These are phyloP conservation scores for Callospermophilus lateralis DNA, from an alignment of 2,113 vertebrate genomes.

Conservation along the genomic window DNA sequence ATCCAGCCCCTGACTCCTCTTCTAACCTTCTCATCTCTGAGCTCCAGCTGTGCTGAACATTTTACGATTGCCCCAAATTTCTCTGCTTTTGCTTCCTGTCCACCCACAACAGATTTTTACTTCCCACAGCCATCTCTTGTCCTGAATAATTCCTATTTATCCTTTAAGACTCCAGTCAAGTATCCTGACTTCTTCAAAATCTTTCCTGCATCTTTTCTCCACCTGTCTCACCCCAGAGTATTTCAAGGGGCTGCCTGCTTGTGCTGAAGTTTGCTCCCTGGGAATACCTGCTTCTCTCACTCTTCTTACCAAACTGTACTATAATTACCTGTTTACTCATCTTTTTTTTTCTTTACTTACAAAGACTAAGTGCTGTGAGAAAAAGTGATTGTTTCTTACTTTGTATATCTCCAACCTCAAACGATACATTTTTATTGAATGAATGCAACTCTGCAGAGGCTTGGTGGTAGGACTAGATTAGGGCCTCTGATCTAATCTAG, in stretches of 20 bases:
- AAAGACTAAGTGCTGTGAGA: neutral
- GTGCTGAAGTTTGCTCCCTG: neutral
- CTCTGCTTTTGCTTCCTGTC: neutral
- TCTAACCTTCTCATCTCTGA: neutral
- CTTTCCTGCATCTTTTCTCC: neutral
- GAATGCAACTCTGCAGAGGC: neutral
- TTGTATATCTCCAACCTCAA: neutral
- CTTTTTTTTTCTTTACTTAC: neutral
- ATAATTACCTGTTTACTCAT: neutral
- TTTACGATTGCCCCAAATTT: neutral
- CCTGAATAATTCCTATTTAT: neutral
- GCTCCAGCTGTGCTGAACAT: neutral
- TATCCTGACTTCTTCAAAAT: neutral
- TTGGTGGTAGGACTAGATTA: neutral
- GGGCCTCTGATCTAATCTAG: neutral
- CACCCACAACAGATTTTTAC: too few relatives aligned
- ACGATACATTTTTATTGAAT: neutral
- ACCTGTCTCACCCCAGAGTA: neutral
- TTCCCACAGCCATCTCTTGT: neutral
- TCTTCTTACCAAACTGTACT: neutral
- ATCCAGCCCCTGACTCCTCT: neutral
- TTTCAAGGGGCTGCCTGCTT: neutral
- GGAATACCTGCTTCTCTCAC: neutral
- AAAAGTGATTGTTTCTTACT: neutral
- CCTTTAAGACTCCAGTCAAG: neutral